These are phyloP conservation scores for Ctenoplectra terminalis DNA, from an alignment of 1,140 invertebrate species.

Conservation along the genomic window DNA sequence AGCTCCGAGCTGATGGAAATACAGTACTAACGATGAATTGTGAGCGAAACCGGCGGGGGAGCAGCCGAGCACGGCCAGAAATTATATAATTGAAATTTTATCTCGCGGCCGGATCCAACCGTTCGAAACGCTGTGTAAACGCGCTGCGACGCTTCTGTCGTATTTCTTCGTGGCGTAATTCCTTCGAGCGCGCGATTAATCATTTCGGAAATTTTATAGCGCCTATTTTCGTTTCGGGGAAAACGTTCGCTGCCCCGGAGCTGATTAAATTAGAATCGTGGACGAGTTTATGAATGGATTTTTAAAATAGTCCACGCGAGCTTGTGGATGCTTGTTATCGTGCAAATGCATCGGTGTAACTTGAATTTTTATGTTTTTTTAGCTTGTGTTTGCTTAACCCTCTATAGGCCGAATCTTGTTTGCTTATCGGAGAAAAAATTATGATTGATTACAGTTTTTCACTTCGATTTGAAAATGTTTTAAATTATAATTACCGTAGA, in stretches of 20 bases:
- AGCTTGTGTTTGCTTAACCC: no score
- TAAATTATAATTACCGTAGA: no score
- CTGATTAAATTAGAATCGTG: not conserved
- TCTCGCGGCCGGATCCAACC: conserved; percentile 1
- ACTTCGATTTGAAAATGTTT: no score
- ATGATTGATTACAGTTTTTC: no score
- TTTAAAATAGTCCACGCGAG: no score
- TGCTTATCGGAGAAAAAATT: no score
- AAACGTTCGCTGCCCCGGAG: not conserved
- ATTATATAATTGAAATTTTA: conserved; percentile 53
- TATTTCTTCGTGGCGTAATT: conserved; percentile 4
- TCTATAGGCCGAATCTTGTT: no score
- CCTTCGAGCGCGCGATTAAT: not conserved
- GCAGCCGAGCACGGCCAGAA: not conserved
- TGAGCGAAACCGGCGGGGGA: not conserved
- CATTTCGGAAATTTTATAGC: not conserved
- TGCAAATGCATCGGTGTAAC: no score
- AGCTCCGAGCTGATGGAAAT: conserved; percentile 29
- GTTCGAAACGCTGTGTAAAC: not conserved
- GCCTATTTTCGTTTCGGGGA: not conserved
- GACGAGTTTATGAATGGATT: not conserved
- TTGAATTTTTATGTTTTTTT: no score
- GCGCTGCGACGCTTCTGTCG: conserved; percentile 10
- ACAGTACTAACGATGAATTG: conserved; percentile 49
- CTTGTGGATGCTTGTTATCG: no score